Evolutionary conservation across 2,888 invertebrate genomes (phyloP).

Genomic region (Cataglyphis rosenhaueri): DNA sequence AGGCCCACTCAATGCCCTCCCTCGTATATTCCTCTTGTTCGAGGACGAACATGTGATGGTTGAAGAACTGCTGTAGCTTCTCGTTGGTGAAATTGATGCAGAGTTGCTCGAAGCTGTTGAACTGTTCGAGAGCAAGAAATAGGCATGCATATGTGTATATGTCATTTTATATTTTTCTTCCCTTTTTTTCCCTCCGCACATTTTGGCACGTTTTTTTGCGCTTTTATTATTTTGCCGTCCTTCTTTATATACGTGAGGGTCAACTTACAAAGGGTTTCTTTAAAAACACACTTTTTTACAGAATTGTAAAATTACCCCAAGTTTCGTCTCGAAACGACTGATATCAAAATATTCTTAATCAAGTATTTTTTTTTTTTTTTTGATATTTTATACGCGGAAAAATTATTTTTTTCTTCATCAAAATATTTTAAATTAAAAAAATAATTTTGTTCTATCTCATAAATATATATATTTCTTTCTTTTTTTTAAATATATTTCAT

Average conservation of each 20-base stretch:
- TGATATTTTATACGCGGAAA: not conserved
- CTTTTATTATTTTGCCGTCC: not conserved
- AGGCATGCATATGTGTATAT: constrained; percentile 65
- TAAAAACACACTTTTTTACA: constrained; percentile 10
- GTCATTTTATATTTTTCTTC: not conserved
- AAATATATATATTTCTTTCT: not conserved
- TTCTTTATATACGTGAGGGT: not conserved
- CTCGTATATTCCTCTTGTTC: constrained; percentile 98
- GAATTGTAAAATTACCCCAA: constrained; percentile 17
- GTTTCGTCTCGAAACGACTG: not conserved
- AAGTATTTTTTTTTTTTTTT: not conserved
- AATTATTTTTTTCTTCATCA: not conserved
- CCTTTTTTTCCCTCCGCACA: not conserved
- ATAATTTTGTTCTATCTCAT: not conserved
- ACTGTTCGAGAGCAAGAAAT: constrained; percentile 75
- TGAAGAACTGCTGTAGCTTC: constrained; percentile 99
- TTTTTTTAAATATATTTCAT: not conserved
- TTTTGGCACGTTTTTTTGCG: constrained; percentile 5
- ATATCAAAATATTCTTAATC: not conserved
- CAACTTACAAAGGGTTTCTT: constrained; percentile 17
- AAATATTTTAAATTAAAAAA: not conserved
- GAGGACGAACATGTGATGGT: constrained; percentile 99
- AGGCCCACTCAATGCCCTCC: constrained; percentile 97
- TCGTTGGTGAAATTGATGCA: constrained; percentile 99
- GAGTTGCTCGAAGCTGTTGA: constrained; percentile 98